Conservation (phyloP, 2,113 vertebrate species). For the Orientallactaga bullata region DNA sequence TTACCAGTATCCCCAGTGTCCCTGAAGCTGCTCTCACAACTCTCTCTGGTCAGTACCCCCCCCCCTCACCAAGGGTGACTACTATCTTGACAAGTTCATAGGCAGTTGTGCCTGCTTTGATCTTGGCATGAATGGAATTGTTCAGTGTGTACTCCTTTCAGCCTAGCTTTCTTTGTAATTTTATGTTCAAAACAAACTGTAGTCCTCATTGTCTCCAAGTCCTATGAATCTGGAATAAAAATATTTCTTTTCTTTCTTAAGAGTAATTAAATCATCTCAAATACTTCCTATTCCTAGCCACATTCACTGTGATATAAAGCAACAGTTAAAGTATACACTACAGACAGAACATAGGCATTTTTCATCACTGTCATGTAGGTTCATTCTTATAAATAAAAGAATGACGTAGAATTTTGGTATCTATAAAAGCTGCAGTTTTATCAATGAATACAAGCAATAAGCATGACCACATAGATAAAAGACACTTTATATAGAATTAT, state of each 20-base stretch:
- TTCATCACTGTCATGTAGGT: neutral
- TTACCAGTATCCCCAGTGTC: too few relatives aligned
- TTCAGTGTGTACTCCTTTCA: neutral
- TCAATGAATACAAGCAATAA: neutral
- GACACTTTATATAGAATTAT: neutral
- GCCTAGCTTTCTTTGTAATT: neutral
- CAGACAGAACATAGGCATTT: neutral
- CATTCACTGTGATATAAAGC: neutral
- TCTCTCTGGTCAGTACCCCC: rapidly evolving
- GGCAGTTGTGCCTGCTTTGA: neutral
- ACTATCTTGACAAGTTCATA: neutral
- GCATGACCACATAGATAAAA: neutral
- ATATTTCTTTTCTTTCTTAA: neutral
- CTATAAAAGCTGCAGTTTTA: neutral
- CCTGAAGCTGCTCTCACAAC: neutral
- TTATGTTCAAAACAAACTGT: neutral
- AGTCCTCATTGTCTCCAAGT: constrained; percentile 3
- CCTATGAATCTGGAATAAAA: neutral
- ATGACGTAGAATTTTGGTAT: neutral
- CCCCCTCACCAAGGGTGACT: too few relatives aligned
- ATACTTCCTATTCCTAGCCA: neutral
- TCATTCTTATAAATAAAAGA: neutral
- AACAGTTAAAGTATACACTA: neutral
- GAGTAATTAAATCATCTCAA: neutral
- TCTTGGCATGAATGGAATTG: neutral